Percentiles rank a stretch among this genome's conserved stretches.
Evolutionary conservation across 2,797 vertebrate species (phyloP).

Genomic region (Ispidina lecontei): DNA sequence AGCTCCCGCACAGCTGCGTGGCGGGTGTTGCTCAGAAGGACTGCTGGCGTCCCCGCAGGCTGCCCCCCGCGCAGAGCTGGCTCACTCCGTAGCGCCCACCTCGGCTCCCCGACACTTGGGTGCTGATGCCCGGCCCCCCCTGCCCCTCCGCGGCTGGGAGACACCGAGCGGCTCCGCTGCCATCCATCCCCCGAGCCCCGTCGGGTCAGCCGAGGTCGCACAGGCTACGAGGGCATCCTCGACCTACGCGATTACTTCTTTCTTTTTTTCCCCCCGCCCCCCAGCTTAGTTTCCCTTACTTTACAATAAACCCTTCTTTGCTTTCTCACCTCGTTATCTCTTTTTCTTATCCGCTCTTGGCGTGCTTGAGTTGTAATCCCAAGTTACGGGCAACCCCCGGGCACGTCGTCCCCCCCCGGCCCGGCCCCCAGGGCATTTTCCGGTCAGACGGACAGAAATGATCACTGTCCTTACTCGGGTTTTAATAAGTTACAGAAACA

Average conservation of each 20-base stretch:
- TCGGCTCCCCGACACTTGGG: neutral
- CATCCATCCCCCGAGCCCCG: neutral
- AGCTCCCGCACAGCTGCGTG: too few relatives aligned
- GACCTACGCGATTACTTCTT: neutral
- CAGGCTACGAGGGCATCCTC: neutral
- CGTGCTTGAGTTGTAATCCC: neutral
- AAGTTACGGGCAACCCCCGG: neutral
- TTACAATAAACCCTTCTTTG: conserved; percentile 10
- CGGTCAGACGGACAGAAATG: neutral
- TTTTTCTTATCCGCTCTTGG: neutral
- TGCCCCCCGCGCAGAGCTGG: neutral
- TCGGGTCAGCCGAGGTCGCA: neutral
- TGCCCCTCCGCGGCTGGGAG: neutral
- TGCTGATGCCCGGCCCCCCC: neutral
- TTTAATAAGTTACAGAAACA: neutral
- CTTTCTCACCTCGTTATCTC: conserved; percentile 25
- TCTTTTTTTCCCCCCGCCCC: rapidly evolving
- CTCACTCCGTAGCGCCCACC: neutral
- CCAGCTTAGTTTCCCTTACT: neutral
- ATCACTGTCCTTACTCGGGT: neutral
- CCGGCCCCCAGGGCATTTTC: neutral
- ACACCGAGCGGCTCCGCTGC: neutral
- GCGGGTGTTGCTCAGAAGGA: too few relatives aligned
- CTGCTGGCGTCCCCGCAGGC: too few relatives aligned
- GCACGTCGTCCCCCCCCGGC: neutral